These are phyloP conservation scores for Phoebastria nigripes DNA, from an alignment of 2,797 vertebrate genomes.

Conservation along the genomic window DNA sequence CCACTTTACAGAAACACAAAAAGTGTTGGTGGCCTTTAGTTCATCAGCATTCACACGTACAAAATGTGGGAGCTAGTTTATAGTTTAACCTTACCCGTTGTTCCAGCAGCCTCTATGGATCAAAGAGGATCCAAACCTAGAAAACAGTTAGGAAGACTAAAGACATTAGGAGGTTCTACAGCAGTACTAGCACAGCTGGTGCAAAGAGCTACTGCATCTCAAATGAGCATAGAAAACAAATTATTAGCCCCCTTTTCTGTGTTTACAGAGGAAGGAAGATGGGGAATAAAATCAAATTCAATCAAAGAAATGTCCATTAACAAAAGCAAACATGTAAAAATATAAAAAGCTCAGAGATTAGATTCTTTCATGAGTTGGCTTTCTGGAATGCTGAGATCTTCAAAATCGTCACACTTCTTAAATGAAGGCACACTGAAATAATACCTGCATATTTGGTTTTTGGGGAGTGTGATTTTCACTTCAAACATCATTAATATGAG, in stretches of 20 bases:
- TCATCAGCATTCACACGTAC: neutral
- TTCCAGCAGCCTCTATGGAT: neutral
- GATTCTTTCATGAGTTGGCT: neutral
- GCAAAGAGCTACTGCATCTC: neutral
- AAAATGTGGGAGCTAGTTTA: neutral
- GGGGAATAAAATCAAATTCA: neutral
- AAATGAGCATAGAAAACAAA: neutral
- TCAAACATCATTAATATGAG: neutral
- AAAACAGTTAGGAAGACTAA: neutral
- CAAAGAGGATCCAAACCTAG: neutral
- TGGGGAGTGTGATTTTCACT: neutral
- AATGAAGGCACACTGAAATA: neutral
- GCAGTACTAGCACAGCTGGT: neutral
- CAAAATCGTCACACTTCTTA: neutral
- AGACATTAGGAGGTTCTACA: neutral
- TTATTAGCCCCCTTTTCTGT: neutral
- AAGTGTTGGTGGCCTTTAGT: neutral
- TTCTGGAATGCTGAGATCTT: neutral
- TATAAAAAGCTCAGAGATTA: neutral
- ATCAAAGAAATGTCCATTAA: neutral
- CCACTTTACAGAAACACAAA: neutral
- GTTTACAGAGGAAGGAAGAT: neutral
- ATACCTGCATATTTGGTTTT: neutral
- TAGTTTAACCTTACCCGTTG: neutral
- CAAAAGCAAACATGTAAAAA: neutral